Base-by-base conservation (phyloP, 1,140 invertebrate genomes). In the Geopemphigus sp. region DNA sequence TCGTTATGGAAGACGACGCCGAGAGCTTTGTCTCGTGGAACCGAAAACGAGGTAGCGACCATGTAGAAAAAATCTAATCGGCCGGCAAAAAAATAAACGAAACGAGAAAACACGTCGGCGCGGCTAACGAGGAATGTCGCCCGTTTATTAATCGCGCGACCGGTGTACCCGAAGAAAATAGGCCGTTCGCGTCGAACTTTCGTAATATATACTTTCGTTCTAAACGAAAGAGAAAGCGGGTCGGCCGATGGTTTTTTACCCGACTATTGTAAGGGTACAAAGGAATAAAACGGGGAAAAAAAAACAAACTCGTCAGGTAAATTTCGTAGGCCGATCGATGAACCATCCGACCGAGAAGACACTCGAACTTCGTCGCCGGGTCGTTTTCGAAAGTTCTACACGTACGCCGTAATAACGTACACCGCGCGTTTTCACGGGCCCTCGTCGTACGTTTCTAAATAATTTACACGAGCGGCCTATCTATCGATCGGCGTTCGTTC, bases 261-360 rank as follows among this genome's bases (percentile, higher is more conserved):
- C 32, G 15, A 26, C 14, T 26, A 53, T 53, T 72, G 11, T 72
- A 32, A 2, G 50, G 19, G 8, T 22, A 72, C 68, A 72, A 72
- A 54, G 29, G 50, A 72, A 72, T n/a, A 32, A 72, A 72, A 54
- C 22, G 26, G 10, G 11, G 54, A 70, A 50, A 68, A 47, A 50
- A 47, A 54, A 72, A 72, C 47, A 47, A n/a, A n/a, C n/a, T 70
- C 29, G 68, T 72, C 50, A 54, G 68, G 68, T 54, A 72, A 72
- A 72, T 72, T 72, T 54, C 6, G 47, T 72, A 29, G 53, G 17
- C 47, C 68, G 26, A 68, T 50, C 66, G 39, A 68, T 68, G 66
- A 54, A 72, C 68, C 24, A n/a, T 29, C 26, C 11, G 50, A 54
- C 47, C 50, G 19, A 72, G 47, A 29, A 72, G 24, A 54, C 47